Evolutionary conservation across 2,888 invertebrate species (phyloP), one percentile per base, ranked within the genome.

Genomic region (Netelia virgata): DNA sequence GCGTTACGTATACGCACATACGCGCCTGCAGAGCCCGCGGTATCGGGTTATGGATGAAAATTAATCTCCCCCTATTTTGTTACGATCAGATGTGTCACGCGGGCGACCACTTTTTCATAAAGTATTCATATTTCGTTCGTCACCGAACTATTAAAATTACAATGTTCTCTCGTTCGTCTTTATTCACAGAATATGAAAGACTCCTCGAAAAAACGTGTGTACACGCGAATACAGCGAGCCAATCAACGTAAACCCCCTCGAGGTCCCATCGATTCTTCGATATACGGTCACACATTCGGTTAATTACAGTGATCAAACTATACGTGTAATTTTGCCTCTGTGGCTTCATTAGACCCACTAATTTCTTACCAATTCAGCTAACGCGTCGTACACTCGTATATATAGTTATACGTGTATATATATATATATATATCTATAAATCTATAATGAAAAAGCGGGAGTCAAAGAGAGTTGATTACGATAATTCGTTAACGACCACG

Each of bases 381-480:
- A 43, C n/a, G 6, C 53, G 41, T 10, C 43, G 14, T 55, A 11
- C 57, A 9, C 1, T 10, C 59, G n/a, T 63, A 3, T n/a, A 74
- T 36, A 53, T 47, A 47, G 14, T 14, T 36, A 36, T 47, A 11
- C 57, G 3, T 2, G 14, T 50, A 36, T 63, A 3, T n/a, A 63
- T 50, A 20, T 47, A 47, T 14, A 16, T 50, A 36, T 63, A 3
- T n/a, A 63, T 50, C 41, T 47, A 47, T 14, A 10, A 79, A 79
- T 57, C 28, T 43, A 23, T 79, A 79, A 68, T 70, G 72, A 70
- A 78, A 81, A 82, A 78, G 63, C 64, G 50, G 43, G 53, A 66
- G 70, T 69, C 82, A 82, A 78, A 82, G 77, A 61, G 77, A 84
- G 78, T 84, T 84, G 84, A 84, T 84, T 82, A 70, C 74, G 78